A percentile compares a stretch with the other conserved stretches of the same genome.
These are phyloP conservation scores for Stenotaenia linearis DNA, from an alignment of 2,888 invertebrate species.

Conservation along the genomic window DNA sequence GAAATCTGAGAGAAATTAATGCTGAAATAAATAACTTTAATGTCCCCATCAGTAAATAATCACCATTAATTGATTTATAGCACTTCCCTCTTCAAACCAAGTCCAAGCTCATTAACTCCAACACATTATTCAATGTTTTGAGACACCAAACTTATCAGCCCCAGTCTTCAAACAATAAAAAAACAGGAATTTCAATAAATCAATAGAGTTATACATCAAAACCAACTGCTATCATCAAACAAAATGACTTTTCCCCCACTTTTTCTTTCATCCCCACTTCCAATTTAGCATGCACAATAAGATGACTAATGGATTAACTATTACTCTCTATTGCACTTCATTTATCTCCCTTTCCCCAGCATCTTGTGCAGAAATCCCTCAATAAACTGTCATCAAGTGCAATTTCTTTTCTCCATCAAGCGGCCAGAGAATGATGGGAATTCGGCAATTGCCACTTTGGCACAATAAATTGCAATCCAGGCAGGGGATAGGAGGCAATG, in stretches of 20 bases:
- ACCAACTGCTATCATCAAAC: not conserved
- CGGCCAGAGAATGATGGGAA: not conserved
- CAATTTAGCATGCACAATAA: not conserved
- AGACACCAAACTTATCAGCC: not conserved
- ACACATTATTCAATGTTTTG: not conserved
- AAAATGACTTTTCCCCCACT: not conserved
- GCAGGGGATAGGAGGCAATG: not conserved
- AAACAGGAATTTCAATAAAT: conserved; percentile 1
- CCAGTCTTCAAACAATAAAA: not conserved
- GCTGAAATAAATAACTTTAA: too few species aligned
- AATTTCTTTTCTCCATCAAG: not conserved
- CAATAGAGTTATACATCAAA: not conserved
- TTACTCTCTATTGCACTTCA: not conserved
- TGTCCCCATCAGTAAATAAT: too few species aligned
- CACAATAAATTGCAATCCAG: not conserved
- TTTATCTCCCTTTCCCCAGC: not conserved
- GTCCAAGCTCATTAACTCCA: not conserved
- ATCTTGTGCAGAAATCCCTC: not conserved
- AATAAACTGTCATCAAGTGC: not conserved
- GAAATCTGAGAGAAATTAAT: too few species aligned
- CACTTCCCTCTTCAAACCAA: too few species aligned
- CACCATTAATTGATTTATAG: too few species aligned
- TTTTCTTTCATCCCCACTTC: not conserved
- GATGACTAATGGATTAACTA: conserved; percentile 21
- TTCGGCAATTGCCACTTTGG: not conserved